Conservation (phyloP, 2,888 invertebrate genomes). For the Platypus cylindrus region DNA sequence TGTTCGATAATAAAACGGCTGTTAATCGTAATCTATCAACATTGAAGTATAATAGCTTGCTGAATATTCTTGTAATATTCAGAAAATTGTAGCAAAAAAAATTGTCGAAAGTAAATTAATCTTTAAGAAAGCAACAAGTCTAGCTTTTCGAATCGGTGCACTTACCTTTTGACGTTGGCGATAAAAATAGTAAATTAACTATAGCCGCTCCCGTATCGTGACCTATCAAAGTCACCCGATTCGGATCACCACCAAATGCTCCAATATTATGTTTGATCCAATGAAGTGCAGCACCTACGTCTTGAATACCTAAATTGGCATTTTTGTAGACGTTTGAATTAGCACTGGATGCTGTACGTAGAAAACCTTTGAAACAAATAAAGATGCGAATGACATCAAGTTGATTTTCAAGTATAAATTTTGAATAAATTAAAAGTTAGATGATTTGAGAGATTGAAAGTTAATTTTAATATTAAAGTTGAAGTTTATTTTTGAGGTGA, state of each 20-base stretch:
- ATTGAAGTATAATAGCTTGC: too few relatives aligned
- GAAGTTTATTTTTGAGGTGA: too few relatives aligned
- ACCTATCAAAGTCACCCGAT: constrained; percentile 68
- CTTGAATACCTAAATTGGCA: constrained; percentile 67
- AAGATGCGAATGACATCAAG: not conserved
- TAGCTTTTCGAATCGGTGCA: too few relatives aligned
- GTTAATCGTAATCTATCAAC: too few relatives aligned
- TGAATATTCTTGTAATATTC: too few relatives aligned
- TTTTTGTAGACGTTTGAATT: constrained; percentile 37
- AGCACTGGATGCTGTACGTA: constrained; percentile 35
- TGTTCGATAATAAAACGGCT: too few relatives aligned
- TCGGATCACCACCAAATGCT: constrained; percentile 80
- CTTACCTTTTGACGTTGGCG: constrained; percentile 64
- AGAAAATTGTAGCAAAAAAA: too few relatives aligned
- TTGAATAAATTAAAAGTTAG: not conserved
- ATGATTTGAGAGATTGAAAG: too few relatives aligned
- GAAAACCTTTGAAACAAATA: constrained; percentile 38
- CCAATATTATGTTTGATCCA: constrained; percentile 77
- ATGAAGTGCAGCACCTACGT: constrained; percentile 66
- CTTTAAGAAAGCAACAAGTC: too few relatives aligned
- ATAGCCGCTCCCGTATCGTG: constrained; percentile 81
- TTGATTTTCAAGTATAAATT: too few relatives aligned
- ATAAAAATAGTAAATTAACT: constrained; percentile 70
- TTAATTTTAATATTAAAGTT: too few relatives aligned
- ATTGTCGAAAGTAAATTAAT: too few relatives aligned